Base-by-base conservation (phyloP, 2,888 invertebrate species). In the Polia nebulosa region DNA sequence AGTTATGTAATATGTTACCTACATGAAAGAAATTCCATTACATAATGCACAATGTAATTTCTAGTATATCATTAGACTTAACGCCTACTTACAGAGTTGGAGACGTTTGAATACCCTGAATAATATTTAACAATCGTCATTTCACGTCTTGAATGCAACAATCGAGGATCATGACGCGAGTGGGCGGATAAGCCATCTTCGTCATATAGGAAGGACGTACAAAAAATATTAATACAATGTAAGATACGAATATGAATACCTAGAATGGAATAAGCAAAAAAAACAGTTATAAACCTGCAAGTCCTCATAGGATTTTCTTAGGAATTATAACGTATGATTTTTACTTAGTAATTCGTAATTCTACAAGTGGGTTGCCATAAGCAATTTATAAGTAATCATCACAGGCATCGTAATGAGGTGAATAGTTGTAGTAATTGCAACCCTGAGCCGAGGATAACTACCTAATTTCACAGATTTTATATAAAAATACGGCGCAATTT, bases 71-170 rank as follows among this genome's bases (percentile, higher is more conserved):
- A 59, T 61, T 69, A 52, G 27, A 61, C 27, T 57, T 45, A 53
- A 65, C 62, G 67, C 58, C 72, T 63, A 70, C 71, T 68, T 22
- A 58, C n/a, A 60, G 17, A 45, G 5, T 20, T 15, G 27, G n/a
- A 15, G 51, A 66, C 53, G 49, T 61, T 68, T 56, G 58, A 68
- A 72, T 76, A 56, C 27, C 15, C 45, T 65, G 45, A 65, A 45
- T 55, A 41, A 59, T 60, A 59, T 76, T 62, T 52, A 60, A 68
- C 27, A 67, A 64, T 49, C 49, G 60, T 70, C 56, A 72, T 71
- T 73, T 51, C n/a, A 70, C 27, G 55, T 72, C 25, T 53, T 64
- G 70, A 77, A 78, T 74, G 78, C 75, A 82, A 87, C 85, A 86
- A 87, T 87, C 78, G 79, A 62, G 39, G 78, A 76, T 82, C 81